Conservation (phyloP, 1,140 invertebrate genomes). For the Ostrea edulis region DNA sequence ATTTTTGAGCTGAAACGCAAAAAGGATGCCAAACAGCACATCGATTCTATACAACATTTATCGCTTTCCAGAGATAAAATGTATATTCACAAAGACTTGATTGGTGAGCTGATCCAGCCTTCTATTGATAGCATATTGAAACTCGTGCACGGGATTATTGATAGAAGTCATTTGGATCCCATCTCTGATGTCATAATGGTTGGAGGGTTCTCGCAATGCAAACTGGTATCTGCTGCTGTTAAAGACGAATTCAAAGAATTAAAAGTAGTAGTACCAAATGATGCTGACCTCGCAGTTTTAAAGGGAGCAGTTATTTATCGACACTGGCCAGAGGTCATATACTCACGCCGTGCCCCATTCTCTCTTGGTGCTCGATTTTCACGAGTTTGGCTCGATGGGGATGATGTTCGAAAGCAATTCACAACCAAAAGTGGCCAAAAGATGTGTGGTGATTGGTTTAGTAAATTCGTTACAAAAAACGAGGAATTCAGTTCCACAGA, state of each 20-base stretch:
- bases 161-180: background rate
- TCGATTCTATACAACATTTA: background rate
- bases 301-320: constrained; percentile 48
- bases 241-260: background rate
- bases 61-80: background rate
- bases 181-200: constrained; percentile 40
- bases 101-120: background rate
- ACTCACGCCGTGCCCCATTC: background rate
- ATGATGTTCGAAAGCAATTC: background rate
- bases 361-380: background rate
- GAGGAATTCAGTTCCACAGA: background rate
- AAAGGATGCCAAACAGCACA: background rate
- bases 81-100: background rate
- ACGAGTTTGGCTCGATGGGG: background rate
- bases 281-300: constrained; percentile 42
- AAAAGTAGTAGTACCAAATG: constrained; percentile 29
- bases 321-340: constrained; percentile 31
- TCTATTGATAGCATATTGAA: constrained; percentile 15
- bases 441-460: constrained; percentile 1
- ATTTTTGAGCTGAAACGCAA: background rate
- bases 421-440: background rate
- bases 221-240: constrained; percentile 5
- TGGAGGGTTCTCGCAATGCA: constrained; percentile 38
- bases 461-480: constrained; percentile 25
- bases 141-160: background rate